Base-by-base conservation (phyloP, 1,140 invertebrate species). In the Leptestheria dahalacensis region DNA sequence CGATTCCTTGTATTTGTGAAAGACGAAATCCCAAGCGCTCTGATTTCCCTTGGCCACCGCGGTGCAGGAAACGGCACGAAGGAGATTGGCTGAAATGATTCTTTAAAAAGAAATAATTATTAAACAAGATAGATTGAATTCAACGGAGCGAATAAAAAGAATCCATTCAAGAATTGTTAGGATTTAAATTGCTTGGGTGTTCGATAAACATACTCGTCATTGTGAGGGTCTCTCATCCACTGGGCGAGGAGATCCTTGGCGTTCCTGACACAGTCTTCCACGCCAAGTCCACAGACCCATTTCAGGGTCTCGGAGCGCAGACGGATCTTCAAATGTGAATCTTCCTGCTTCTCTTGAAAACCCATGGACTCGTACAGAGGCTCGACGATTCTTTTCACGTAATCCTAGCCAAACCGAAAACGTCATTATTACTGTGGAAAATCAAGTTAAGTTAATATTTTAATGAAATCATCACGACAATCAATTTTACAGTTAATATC, bases 1-100 rank as follows among this genome's bases (percentile, higher is more conserved):
- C 0, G 84, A 77, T 21, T 75, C 74, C 50, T 77, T 70, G 66
- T 88, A 91, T 41, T 83, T 72, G 20, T 82, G 67, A 76, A 86
- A 86, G 3, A 87, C 74, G 73, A 86, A 90, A 50, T 88, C 74
- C 88, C 88, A 96, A 61, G 89, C 84, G 0, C 76, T 71, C 59
- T 80, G 76, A 12, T 74, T 75, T 21, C 91, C 90, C 62, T 83
- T 69, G 59, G 75, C 76, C 0, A 94, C 73, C 0, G 81, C 85
- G 26, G 79, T 82, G 72, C 90, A 94, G 69, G 88, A 91, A 15
- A 88, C 81, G 12, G 10, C 48, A n/a, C 18, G 20, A 18, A 47
- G 25, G 4, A 48, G 46, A 24, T 58, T 58, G 2, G 57, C 68
- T 12, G 72, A 67, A 23, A 78, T 72, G 15, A 72, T 74, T 56